Percentiles rank a stretch among this genome's conserved stretches.
phyloP scores from a whole-genome alignment of 2,797 vertebrate species.

The Apogon hyalosoma region DNA sequence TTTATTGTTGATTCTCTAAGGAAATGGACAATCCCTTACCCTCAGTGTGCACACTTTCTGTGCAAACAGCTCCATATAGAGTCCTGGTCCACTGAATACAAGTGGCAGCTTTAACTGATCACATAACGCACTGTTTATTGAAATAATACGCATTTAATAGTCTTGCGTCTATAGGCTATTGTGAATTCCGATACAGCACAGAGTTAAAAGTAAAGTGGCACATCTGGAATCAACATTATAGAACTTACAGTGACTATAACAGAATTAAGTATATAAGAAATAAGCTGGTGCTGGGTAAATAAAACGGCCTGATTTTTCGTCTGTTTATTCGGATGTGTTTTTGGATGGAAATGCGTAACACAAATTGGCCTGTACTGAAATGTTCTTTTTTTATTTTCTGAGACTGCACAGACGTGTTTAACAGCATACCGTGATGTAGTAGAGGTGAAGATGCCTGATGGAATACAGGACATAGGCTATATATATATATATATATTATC shows the following conservation, averaged over 20 bases:
- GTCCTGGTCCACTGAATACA: conserved; percentile 70
- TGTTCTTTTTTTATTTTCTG: conserved; percentile 34
- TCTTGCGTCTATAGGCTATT: conserved; percentile 37
- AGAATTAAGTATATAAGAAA: neutral
- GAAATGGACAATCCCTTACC: conserved; percentile 78
- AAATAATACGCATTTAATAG: conserved; percentile 67
- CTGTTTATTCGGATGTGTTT: conserved; percentile 29
- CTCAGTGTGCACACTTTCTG: conserved; percentile 76
- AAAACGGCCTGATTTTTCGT: conserved; percentile 27
- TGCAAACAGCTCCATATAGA: conserved; percentile 76
- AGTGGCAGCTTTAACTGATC: conserved; percentile 75
- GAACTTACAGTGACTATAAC: conserved; percentile 29
- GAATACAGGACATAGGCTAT: conserved; percentile 52
- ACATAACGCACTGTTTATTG: conserved; percentile 71
- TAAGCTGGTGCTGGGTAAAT: conserved; percentile 29
- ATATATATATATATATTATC: conserved; percentile 1
- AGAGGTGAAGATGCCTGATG: conserved; percentile 38
- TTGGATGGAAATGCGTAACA: conserved; percentile 38
- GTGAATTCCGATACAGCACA: conserved; percentile 61
- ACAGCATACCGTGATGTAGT: conserved; percentile 36
- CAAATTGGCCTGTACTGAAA: conserved; percentile 15
- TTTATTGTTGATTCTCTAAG: conserved; percentile 81
- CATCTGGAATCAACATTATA: conserved; percentile 14
- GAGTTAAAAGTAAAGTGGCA: conserved; percentile 30
- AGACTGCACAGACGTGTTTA: conserved; percentile 33